Percentiles rank a stretch among this genome's conserved stretches.
These are phyloP conservation scores for Merodon equestris DNA, from an alignment of 2,888 invertebrate species.

Conservation along the genomic window DNA sequence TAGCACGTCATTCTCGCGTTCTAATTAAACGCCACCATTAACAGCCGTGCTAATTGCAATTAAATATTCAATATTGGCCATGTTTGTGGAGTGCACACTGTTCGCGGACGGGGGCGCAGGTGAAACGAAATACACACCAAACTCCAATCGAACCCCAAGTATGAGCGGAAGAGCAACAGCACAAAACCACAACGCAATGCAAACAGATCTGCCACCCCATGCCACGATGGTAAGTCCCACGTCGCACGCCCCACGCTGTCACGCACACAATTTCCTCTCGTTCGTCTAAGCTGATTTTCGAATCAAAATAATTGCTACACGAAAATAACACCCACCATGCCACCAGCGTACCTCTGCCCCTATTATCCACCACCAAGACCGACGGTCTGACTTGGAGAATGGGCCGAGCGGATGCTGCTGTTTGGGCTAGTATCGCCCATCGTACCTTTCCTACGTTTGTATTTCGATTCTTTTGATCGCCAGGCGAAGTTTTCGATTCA, in stretches of 20 bases:
- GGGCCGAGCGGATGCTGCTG: background rate
- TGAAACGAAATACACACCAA: background rate
- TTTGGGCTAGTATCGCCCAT: conserved; percentile 5
- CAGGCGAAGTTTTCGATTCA: conserved; percentile 38
- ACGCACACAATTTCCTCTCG: conserved; percentile 16
- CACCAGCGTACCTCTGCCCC: background rate
- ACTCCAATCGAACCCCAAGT: no score
- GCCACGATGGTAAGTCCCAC: no score
- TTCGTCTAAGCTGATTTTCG: conserved; percentile 65
- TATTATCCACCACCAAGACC: background rate
- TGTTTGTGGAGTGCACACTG: conserved; percentile 28
- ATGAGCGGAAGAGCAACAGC: conserved; percentile 32
- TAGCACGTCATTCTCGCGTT: conserved; percentile 57
- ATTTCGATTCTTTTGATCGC: conserved; percentile 31
- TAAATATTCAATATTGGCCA: conserved; percentile 78
- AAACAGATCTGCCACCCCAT: conserved; percentile 51
- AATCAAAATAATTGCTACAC: conserved; percentile 68
- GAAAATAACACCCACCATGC: conserved; percentile 45
- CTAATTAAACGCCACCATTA: conserved; percentile 67
- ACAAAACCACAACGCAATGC: conserved; percentile 59
- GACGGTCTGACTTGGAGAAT: no score
- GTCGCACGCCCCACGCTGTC: no score
- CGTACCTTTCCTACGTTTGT: conserved; percentile 28
- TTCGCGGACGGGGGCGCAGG: conserved; percentile 1
- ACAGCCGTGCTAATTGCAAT: conserved; percentile 78